Evolutionary conservation across 1,140 invertebrate species (phyloP), one percentile per base, ranked within the genome.

Genomic region (Stegodyphus mimosarum): DNA sequence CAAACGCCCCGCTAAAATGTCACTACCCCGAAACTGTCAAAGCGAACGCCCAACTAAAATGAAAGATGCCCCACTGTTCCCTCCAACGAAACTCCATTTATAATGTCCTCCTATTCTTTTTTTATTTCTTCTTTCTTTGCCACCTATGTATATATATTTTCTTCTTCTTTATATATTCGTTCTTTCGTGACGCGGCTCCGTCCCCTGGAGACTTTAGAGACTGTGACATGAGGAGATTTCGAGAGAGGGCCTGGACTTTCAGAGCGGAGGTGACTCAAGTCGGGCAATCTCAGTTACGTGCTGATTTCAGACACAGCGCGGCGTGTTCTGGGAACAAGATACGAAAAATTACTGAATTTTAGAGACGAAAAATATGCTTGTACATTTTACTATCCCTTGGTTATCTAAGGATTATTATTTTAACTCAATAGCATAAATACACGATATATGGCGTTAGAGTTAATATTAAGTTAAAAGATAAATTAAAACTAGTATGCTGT

Each of bases 1-100:
- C 63, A 76, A 84, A 76, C 81, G 81, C 72, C 66, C 81, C 72
- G 81, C 81, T 84, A 84, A 84, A 84, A 84, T 84, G 81, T 84
- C 64, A 74, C 71, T 75, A 76, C 79, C 79, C 79, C 60, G 51
- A 84, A 84, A 84, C 81, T 84, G 81, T 84, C 81, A 84, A 84
- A 76, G 70, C 81, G 73, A 76, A 84, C 81, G 73, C 73, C 73
- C 81, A 55, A 73, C 63, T 69, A 84, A 76, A 84, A 84, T 84
- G 81, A 84, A 76, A 76, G 81, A 84, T 76, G 81, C 81, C 72
- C 64, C 50, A 75, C 81, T 84, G 81, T 84, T 84, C 60, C 73
- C 17, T 75, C 81, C 48, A 76, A 84, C 81, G 72, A 71, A 84
- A 84, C 81, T 84, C 81, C 81, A 84, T 84, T 84, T 84, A 84